Conservation (phyloP, 2,888 invertebrate species). For the Hirtodrosophila duncani region DNA sequence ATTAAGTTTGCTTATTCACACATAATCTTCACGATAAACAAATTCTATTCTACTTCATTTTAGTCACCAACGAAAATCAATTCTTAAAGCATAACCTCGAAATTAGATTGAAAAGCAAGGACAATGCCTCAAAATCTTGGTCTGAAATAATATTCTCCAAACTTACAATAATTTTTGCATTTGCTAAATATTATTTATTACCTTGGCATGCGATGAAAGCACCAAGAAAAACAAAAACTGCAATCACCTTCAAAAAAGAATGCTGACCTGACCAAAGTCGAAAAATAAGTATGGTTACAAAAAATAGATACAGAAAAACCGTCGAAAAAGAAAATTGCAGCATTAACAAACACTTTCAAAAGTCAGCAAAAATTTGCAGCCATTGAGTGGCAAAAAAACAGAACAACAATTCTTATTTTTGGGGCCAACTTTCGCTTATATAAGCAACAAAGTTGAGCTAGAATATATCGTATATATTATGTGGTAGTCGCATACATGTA, state of each 20-base stretch:
- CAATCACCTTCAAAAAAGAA: slow-evolving; percentile 64
- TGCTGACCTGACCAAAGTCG: slow-evolving; percentile 57
- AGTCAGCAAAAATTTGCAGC: slow-evolving; percentile 59
- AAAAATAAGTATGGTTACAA: too few species aligned
- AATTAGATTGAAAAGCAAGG: too few species aligned
- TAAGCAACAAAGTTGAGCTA: slow-evolving; percentile 48
- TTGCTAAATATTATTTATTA: slow-evolving; percentile 39
- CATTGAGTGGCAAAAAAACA: slow-evolving; percentile 29
- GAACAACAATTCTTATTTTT: slow-evolving; percentile 1
- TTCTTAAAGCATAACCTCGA: too few species aligned
- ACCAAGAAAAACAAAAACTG: slow-evolving; percentile 29
- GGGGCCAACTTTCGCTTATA: slow-evolving; percentile 64
- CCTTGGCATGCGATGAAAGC: slow-evolving; percentile 46
- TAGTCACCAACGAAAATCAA: too few species aligned
- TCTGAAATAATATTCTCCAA: too few species aligned
- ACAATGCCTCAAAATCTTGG: too few species aligned
- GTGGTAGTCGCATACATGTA: not conserved
- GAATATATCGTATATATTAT: slow-evolving; percentile 9
- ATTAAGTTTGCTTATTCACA: too few species aligned
- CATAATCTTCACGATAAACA: too few species aligned
- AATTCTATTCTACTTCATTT: too few species aligned
- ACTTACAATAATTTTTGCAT: too few species aligned
- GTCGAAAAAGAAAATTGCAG: slow-evolving; percentile 58
- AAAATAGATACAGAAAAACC: not conserved
- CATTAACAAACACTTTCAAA: slow-evolving; percentile 62